Evolutionary conservation across 2,888 invertebrate species (phyloP).

Genomic region (Scelioninae gen. 1): DNA sequence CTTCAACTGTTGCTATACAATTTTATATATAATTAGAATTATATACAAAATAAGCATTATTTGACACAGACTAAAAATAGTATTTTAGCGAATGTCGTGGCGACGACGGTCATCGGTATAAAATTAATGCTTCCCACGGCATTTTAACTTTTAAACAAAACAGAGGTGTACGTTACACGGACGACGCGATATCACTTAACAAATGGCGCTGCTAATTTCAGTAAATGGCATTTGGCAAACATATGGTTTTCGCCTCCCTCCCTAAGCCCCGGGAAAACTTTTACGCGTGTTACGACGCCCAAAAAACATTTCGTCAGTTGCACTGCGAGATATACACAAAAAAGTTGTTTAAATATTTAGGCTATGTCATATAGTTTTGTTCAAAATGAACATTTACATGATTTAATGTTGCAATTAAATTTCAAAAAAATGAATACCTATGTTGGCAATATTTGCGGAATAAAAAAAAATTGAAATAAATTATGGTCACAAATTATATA

Average conservation of each 20-base stretch:
- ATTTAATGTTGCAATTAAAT: slow-evolving; percentile 7
- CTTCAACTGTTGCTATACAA: too few relatives aligned
- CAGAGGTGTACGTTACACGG: slow-evolving; percentile 53
- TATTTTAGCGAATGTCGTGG: slow-evolving; percentile 49
- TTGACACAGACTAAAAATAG: slow-evolving; percentile 51
- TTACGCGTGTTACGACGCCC: slow-evolving; percentile 28
- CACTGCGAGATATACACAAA: too few relatives aligned
- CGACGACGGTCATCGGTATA: slow-evolving; percentile 50
- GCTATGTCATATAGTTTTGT: slow-evolving; percentile 20
- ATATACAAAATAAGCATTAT: slow-evolving; percentile 32
- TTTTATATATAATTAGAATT: slow-evolving; percentile 33
- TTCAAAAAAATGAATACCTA: too few relatives aligned
- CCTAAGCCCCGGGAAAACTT: slow-evolving; percentile 48
- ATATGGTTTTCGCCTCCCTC: slow-evolving; percentile 65
- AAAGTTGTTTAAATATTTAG: slow-evolving; percentile 56
- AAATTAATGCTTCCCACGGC: slow-evolving; percentile 64
- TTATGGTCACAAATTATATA: not conserved
- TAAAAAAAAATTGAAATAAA: too few relatives aligned
- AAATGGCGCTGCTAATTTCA: slow-evolving; percentile 68
- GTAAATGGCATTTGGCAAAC: slow-evolving; percentile 69
- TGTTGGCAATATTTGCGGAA: too few relatives aligned
- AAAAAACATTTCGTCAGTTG: slow-evolving; percentile 32
- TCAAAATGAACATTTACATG: slow-evolving; percentile 1
- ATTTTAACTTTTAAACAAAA: slow-evolving; percentile 66
- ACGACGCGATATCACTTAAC: slow-evolving; percentile 63